Conservation (phyloP, 1,140 invertebrate species). For the Neomicropteryx cornuta region DNA sequence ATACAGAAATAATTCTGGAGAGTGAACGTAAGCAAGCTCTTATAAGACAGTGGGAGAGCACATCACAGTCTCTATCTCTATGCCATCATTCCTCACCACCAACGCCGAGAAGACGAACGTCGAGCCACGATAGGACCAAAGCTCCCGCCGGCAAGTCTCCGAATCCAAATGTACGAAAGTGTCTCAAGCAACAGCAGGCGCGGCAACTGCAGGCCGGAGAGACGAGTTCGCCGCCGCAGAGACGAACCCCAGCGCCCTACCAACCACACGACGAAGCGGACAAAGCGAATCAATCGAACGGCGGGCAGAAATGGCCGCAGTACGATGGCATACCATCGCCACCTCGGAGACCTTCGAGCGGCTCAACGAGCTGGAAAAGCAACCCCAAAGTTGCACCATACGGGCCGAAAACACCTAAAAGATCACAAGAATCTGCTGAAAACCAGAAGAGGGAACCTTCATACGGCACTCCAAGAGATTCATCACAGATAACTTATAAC, state of each 20-base stretch:
- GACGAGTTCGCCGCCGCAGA: conserved; percentile 18
- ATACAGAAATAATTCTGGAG: conserved; percentile 48
- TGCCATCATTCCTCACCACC: conserved; percentile 11
- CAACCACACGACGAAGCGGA: conserved; percentile 25
- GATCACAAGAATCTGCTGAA: conserved; percentile 22
- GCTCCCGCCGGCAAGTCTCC: conserved; percentile 5
- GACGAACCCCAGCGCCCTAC: conserved; percentile 28
- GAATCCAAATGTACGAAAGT: conserved; percentile 9
- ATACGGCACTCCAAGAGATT: conserved; percentile 24
- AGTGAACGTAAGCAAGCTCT: conserved; percentile 42
- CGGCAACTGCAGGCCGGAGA: conserved; percentile 6
- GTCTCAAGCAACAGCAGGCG: conserved; percentile 17
- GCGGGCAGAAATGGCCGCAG: conserved; percentile 16
- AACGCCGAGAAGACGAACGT: conserved; percentile 5
- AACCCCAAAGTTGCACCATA: conserved; percentile 33
- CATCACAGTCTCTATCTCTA: conserved; percentile 37
- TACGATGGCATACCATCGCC: conserved; percentile 31
- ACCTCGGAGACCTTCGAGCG: conserved; percentile 32
- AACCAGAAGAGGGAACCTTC: conserved; percentile 27
- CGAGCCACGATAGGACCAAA: conserved; percentile 4
- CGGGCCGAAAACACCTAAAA: conserved; percentile 30
- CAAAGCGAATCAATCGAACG: conserved; percentile 6
- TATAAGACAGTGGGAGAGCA: conserved; percentile 50
- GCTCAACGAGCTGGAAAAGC: conserved; percentile 31
- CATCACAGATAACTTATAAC: conserved; percentile 37